phyloP scores from a whole-genome alignment of 2,888 invertebrate genomes.

The Achlya flavicornis region DNA sequence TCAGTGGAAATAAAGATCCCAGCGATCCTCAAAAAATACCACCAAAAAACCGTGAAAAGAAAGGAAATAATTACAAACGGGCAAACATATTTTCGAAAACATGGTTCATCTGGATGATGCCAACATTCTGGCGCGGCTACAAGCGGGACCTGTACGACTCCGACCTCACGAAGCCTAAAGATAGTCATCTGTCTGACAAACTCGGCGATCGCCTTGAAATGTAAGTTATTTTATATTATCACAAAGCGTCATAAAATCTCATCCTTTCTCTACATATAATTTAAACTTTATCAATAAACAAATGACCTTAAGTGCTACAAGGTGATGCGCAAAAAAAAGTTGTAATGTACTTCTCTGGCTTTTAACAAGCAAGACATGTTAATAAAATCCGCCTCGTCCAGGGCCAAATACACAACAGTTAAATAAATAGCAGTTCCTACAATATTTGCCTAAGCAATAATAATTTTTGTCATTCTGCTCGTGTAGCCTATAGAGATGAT shows the following conservation, averaged over 20 bases:
- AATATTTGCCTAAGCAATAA: constrained; percentile 10
- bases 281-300: constrained; percentile 33
- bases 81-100: constrained; percentile 71
- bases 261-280: constrained; percentile 5
- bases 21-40: constrained; percentile 73
- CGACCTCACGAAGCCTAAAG: constrained; percentile 88
- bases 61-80: constrained; percentile 73
- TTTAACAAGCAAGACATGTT: constrained; percentile 36
- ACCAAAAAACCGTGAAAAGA: constrained; percentile 76
- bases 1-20: constrained; percentile 76
- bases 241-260: constrained; percentile 1
- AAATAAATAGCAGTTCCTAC: constrained; percentile 18
- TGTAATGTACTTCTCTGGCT: constrained; percentile 27
- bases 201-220: constrained; percentile 86
- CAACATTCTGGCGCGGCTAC: constrained; percentile 84
- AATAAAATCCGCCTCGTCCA: constrained; percentile 38
- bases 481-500: no score
- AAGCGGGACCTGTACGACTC: constrained; percentile 85
- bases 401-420: constrained; percentile 29
- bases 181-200: constrained; percentile 85
- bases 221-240: constrained; percentile 62
- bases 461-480: background rate
- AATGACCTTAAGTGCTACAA: constrained; percentile 48
- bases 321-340: constrained; percentile 45
- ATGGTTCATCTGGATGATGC: constrained; percentile 83